Evolutionary conservation across 2,113 vertebrate genomes (phyloP).

Genomic region (Dromiciops gliroides): DNA sequence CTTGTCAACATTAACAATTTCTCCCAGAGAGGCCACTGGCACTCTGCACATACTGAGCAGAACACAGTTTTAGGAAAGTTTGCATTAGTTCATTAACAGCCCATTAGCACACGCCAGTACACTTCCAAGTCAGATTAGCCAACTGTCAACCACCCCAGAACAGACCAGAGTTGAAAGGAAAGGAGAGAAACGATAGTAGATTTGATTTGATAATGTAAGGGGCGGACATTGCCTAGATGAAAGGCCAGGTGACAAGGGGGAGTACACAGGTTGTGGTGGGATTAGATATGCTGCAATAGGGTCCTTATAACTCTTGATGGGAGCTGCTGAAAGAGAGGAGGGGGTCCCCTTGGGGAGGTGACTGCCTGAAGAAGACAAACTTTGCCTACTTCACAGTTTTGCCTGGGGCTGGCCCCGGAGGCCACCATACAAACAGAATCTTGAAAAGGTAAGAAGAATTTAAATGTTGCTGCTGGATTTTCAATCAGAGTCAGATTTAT

Average conservation of each 20-base stretch:
- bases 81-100: neutral
- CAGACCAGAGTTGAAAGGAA: neutral
- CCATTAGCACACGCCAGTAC: neutral
- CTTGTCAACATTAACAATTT: neutral
- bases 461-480: neutral
- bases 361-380: neutral
- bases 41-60: neutral
- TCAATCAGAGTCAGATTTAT: neutral
- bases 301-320: neutral
- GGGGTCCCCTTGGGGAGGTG: rapidly evolving
- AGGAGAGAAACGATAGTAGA: neutral
- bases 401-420: neutral
- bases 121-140: neutral
- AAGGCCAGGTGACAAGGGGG: neutral
- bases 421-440: slow-evolving; percentile 19
- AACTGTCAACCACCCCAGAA: neutral
- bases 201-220: neutral
- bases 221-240: neutral
- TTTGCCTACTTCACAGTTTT: neutral
- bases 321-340: neutral
- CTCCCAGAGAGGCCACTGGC: neutral
- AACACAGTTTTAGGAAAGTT: neutral
- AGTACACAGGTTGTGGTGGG: neutral
- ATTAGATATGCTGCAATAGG: neutral
- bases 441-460: slow-evolving; percentile 26